Conservation (phyloP, 2,797 vertebrate genomes). For the Crocodylus rhombifer region DNA sequence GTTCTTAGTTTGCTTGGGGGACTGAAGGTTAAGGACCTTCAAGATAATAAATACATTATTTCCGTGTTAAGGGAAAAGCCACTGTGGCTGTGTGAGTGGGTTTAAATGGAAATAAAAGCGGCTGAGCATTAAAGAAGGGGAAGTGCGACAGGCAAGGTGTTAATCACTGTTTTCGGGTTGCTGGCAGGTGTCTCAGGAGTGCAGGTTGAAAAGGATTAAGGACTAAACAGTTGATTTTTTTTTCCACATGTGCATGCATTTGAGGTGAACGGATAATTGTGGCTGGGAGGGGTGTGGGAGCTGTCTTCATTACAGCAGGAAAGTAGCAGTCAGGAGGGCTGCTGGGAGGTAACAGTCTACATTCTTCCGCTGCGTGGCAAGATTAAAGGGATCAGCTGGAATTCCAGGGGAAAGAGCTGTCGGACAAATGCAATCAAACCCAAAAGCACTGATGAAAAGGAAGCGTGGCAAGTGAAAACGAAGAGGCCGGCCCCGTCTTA, state of each 20-base stretch:
- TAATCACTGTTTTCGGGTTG: slow-evolving; percentile 57
- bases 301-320: slow-evolving; percentile 54
- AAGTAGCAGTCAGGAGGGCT: slow-evolving; percentile 61
- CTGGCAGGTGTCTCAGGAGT: slow-evolving; percentile 19
- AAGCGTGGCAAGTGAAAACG: slow-evolving; percentile 42
- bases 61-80: slow-evolving; percentile 44
- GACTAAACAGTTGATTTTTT: slow-evolving; percentile 21
- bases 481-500: slow-evolving; percentile 46
- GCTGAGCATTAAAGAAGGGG: neutral
- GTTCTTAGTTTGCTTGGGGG: neutral
- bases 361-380: neutral
- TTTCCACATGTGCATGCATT: neutral
- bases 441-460: slow-evolving; percentile 44
- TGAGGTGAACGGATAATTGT: slow-evolving; percentile 21
- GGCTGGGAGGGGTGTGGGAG: slow-evolving; percentile 48
- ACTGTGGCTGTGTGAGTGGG: slow-evolving; percentile 13
- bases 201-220: slow-evolving; percentile 10
- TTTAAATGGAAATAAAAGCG: slow-evolving; percentile 56
- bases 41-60: neutral
- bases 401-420: neutral
- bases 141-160: slow-evolving; percentile 59
- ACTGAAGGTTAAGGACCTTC: neutral
- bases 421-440: neutral
- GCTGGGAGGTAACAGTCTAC: slow-evolving; percentile 51
- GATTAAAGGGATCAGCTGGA: slow-evolving; percentile 34